Percentiles rank a stretch among this genome's conserved stretches.
These are phyloP conservation scores for Sitodiplosis mosellana DNA, from an alignment of 1,140 invertebrate genomes.

Conservation along the genomic window DNA sequence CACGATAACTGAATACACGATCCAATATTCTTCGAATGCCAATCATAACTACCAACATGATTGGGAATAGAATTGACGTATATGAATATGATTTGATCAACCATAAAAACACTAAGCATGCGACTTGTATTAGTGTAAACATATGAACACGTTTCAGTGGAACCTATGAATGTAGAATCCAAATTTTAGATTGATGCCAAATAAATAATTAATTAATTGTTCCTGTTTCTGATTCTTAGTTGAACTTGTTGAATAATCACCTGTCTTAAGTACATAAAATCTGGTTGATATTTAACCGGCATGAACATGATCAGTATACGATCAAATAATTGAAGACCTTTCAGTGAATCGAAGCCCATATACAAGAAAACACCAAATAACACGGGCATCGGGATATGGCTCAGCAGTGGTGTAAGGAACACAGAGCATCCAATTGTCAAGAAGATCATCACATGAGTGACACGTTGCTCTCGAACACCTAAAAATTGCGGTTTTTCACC, in stretches of 20 bases:
- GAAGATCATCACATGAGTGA: constrained; percentile 90
- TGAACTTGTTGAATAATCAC: constrained; percentile 27
- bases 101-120: constrained; percentile 85
- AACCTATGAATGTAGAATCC: constrained; percentile 38
- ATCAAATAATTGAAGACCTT: constrained; percentile 91
- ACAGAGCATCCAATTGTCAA: constrained; percentile 91
- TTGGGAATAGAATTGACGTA: constrained; percentile 90
- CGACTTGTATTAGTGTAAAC: constrained; percentile 85
- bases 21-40: constrained; percentile 87
- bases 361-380: constrained; percentile 97
- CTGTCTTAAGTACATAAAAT: constrained; percentile 93
- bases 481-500: constrained; percentile 96
- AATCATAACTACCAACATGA: constrained; percentile 98
- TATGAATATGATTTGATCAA: constrained; percentile 85
- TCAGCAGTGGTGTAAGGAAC: constrained; percentile 72
- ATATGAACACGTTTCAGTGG: constrained; percentile 83
- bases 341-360: constrained; percentile 94
- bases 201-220: constrained; percentile 6
- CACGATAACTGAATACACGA: constrained; percentile 75
- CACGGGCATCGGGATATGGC: constrained; percentile 94
- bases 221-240: constrained; percentile 1
- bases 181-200: not conserved
- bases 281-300: constrained; percentile 97
- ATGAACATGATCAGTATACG: constrained; percentile 91
- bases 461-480: constrained; percentile 91